Base-by-base conservation (phyloP, 2,113 vertebrate species). In the Dipodomys stephensi region DNA sequence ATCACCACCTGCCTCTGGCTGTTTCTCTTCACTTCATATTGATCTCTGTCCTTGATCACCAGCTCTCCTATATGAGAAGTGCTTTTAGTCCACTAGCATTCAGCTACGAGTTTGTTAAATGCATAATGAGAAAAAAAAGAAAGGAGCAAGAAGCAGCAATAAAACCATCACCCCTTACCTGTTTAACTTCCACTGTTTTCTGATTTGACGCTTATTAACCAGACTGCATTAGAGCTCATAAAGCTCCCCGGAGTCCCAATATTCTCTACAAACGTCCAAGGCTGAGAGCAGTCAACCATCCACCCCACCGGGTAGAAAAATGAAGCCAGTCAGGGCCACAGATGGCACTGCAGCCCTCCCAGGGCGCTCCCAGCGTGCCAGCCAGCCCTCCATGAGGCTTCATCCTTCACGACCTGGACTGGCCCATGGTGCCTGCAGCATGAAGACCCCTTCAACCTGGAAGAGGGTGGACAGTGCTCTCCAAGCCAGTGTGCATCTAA, bases 211-310 rank as follows among this genome's bases (percentile, higher is more conserved):
- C 22, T 46, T 49, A 9, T 16, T 53, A 25, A 22, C 6, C 20
- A 28, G 23, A 16, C 11, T 7, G 6, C 3, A 35, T 32, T 7
- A 30, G 23, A 28, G 32, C 3, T 69, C n/a, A 27, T 27, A n/a
- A 2, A 28, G 30, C 2, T 7, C 30, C 15, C 16, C 2, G 1
- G 57, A n/a, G 2, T 25, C 72, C 81, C 72, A 8, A 16, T 53
- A 44, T 77, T 27, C 8, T 78, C 74, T 44, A 30, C n/a, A 23
- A 23, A 67, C 25, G 13, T 25, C 16, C 35, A 60, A 28, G 35
- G 12, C 10, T 16, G 9, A 3, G 13, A 3, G 3, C 27, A 53
- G 32, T 2, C 7, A 44, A 6, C 9, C 18, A 1, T 23, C 11
- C 32, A 3, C 1, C 16, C 46, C 3, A 4, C 20, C 35, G 27